Base-by-base conservation (phyloP, 2,797 vertebrate species). In the Sarcoramphus papa region DNA sequence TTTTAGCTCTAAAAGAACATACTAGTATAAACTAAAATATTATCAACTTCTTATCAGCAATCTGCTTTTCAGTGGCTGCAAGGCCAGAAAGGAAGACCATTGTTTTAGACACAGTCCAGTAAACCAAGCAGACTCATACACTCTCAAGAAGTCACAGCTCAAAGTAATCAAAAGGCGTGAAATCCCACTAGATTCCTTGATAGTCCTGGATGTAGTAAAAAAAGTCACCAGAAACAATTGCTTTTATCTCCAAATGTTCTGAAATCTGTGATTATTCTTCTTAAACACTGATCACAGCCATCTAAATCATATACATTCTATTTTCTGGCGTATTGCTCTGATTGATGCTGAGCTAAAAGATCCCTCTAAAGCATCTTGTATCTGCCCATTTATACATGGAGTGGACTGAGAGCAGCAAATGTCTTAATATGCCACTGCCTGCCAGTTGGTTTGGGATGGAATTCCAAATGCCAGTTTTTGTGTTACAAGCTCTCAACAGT, bases 1-100 rank as follows among this genome's bases (percentile, higher is more conserved):
- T 92, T 93, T 85, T 65, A 77, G 86, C 92, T 89, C 81, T 93
- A 60, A 74, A 87, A 95, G 86, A 75, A 68, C 77, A 92, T 33
- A 91, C 67, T 57, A 92, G 60, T 48, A 96, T 56, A 78, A 95
- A 88, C 67, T 59, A 56, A 91, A 96, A 68, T 64, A 88, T 80
- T 92, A 87, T 87, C 78, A 89, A 76, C 45, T 70, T 89, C 69
- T 94, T 93, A 94, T 77, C 92, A 92, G 70, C 78, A 90, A 79
- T 74, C 59, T 94, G 74, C 68, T 73, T 79, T 76, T 88, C 88
- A 80, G 78, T 57, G 88, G 21, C 86, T 87, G 41, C 53, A 94
- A 70, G 51, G 40, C 30, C 86, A 95, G 60, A 69, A 47, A 63
- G 13, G 59, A 74, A 64, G 64, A 14, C 28, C 54, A 16, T 33